Base-by-base conservation (phyloP, 2,113 vertebrate species). In the Nerophis lumbriciformis region DNA sequence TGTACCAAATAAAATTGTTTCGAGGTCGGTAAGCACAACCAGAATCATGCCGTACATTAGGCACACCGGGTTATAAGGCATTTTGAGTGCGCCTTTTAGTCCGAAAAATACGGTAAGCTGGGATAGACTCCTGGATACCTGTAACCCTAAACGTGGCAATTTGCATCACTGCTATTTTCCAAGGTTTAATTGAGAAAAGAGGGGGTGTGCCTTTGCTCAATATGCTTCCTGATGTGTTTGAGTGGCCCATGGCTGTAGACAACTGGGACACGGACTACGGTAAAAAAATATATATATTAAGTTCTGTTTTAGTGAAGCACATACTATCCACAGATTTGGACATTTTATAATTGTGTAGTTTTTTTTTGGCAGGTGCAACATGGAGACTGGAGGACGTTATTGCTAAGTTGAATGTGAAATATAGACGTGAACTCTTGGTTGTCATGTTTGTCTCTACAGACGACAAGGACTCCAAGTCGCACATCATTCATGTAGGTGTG, bases 401-500 rank as follows among this genome's bases (percentile, higher is more conserved):
- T 45, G 93, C 92, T 63, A 90, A 77, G 71, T 83, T 97, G 63
- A 97, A 92, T 68, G 90, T 91, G 76, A 93, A 90, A 87, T 97
- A 94, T 16, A 93, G 92, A 16, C 95, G 92, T 80, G 93, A 90
- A 50, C 93, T 96, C 66, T 81, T 98, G 38, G 90, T 98, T 58
- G 94, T 93, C 72, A 91, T 98, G 79, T 97, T 93, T 72, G 88
- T 98, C 19, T 93, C 94, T 77, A 94, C 92, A 0, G 94, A 98
- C 42, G 94, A 98, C 71, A 92, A 92, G 73, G 93, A 96, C 81
- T 97, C 95, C 73, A 88, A 85, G 51, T 88, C 90, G 5, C 88
- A 97, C 48, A 92, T 97, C 78, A 94, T 98, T 88, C 95, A 98
- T 56, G 96, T 98, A 92, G 88, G 95, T 94, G 71, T 85, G 61